phyloP scores from a whole-genome alignment of 2,113 vertebrate species.

The Craseonycteris thonglongyai region DNA sequence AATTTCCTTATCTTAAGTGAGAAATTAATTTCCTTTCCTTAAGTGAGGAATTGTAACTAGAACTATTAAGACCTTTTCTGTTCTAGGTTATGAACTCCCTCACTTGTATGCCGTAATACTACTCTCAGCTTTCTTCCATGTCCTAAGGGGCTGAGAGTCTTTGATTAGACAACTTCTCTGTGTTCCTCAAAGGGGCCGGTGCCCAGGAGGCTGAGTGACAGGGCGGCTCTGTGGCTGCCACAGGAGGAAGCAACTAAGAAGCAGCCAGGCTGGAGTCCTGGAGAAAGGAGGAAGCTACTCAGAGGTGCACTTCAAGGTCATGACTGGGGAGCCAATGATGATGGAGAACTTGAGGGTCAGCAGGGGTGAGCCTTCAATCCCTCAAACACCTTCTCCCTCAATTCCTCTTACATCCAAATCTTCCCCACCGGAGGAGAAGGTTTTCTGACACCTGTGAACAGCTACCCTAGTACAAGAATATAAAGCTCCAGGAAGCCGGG shows the following conservation, averaged over 20 bases:
- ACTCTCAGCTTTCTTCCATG: not conserved
- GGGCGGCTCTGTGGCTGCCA: not conserved
- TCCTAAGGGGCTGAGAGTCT: not conserved
- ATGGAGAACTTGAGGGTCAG: not conserved
- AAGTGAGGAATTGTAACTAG: not conserved
- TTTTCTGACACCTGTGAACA: not conserved
- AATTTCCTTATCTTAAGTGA: not conserved
- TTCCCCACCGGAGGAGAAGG: not conserved
- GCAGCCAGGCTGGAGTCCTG: not conserved
- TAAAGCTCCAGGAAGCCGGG: too few species aligned
- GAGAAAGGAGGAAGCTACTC: not conserved
- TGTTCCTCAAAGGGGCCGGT: not conserved
- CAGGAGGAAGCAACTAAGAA: not conserved
- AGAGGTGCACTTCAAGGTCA: not conserved
- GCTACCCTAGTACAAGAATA: not conserved
- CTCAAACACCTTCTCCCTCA: not conserved
- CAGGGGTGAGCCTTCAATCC: not conserved
- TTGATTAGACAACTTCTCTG: rapidly evolving
- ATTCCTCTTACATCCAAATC: not conserved
- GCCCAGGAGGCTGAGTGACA: not conserved
- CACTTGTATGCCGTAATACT: not conserved
- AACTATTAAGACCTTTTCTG: not conserved
- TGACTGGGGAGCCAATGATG: not conserved
- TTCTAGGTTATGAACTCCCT: not conserved
- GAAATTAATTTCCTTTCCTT: not conserved